Conservation (phyloP, 2,113 vertebrate species). For the Microcebus tavaratra region DNA sequence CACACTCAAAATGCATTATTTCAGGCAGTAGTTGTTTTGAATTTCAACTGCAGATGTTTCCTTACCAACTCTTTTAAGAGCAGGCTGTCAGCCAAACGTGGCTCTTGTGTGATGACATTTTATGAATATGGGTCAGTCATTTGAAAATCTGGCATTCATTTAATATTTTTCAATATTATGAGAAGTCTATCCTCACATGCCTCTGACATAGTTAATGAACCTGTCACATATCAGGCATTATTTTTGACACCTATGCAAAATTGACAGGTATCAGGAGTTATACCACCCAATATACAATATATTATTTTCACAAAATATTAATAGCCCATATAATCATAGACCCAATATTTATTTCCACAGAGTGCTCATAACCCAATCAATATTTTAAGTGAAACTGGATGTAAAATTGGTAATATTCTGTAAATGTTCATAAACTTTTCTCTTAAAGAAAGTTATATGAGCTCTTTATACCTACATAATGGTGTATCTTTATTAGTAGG, state of each 20-base stretch:
- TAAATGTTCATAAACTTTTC: not conserved
- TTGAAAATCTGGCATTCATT: conserved; percentile 41
- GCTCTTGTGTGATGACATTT: not conserved
- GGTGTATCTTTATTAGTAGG: not conserved
- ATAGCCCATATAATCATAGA: not conserved
- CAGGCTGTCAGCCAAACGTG: not conserved
- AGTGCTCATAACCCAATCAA: not conserved
- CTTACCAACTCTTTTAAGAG: not conserved
- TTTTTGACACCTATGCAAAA: not conserved
- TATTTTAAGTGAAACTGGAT: not conserved
- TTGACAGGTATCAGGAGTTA: not conserved
- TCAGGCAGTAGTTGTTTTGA: not conserved
- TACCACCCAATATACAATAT: not conserved
- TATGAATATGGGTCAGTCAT: conserved; percentile 30
- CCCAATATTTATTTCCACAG: not conserved
- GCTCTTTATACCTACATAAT: not conserved
- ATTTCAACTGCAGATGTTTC: not conserved
- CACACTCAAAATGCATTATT: not conserved
- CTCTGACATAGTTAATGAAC: conserved; percentile 47
- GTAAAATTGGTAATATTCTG: not conserved
- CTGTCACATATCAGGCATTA: not conserved
- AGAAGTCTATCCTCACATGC: not conserved
- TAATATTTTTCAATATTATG: conserved; percentile 42
- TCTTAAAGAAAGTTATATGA: not conserved
- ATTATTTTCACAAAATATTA: conserved; percentile 22